These are phyloP conservation scores for Ambastaia sidthimunki DNA, from an alignment of 2,797 vertebrate genomes.

Conservation along the genomic window DNA sequence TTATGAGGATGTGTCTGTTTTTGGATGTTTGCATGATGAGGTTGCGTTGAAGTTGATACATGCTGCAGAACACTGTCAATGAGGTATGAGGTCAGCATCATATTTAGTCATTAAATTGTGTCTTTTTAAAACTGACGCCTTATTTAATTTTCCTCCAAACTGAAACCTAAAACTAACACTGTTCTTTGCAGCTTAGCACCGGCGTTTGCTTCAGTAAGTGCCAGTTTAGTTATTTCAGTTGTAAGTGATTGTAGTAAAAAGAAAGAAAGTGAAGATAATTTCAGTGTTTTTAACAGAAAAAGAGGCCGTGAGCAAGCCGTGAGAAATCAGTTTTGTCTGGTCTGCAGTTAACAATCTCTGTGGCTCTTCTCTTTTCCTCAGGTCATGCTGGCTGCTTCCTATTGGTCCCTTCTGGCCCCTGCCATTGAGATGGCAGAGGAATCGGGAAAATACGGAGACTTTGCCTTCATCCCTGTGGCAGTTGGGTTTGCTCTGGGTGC, in stretches of 20 bases:
- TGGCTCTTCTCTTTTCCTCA: slow-evolving; percentile 58
- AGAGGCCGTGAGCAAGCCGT: neutral
- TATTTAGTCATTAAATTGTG: too few species aligned
- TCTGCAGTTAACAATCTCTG: neutral
- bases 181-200: too few species aligned
- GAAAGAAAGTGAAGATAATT: neutral
- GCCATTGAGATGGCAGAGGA: slow-evolving; percentile 91
- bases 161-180: too few species aligned
- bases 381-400: slow-evolving; percentile 97
- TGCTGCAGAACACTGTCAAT: too few species aligned
- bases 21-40: too few species aligned
- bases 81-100: too few species aligned
- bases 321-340: too few species aligned
- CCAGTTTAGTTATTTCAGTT: too few species aligned
- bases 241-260: neutral
- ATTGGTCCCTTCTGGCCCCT: slow-evolving; percentile 94
- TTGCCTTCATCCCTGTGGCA: slow-evolving; percentile 89
- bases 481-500: slow-evolving; percentile 89
- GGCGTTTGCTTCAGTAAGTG: too few species aligned
- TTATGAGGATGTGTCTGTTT: neutral
- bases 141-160: too few species aligned
- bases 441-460: slow-evolving; percentile 87
- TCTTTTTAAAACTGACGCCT: too few species aligned
- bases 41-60: too few species aligned
- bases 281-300: neutral